Conservation (phyloP, 2,888 invertebrate genomes). For the Drosophila buzzatii region DNA sequence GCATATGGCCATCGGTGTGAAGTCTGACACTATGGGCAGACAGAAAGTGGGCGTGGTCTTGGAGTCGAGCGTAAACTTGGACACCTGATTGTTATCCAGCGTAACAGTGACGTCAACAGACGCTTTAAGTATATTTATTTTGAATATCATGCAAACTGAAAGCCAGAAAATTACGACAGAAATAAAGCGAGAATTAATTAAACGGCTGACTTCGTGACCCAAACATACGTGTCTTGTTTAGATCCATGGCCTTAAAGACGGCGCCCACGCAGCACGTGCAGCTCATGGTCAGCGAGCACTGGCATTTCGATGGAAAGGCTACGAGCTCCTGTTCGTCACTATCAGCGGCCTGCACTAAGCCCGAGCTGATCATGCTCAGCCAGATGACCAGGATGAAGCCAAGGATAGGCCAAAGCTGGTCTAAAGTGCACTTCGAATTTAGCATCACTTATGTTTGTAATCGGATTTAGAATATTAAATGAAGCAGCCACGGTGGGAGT, state of each 20-base stretch:
- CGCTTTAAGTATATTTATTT: conserved; percentile 35
- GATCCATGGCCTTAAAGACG: conserved; percentile 35
- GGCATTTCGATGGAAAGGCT: conserved; percentile 45
- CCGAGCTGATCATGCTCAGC: neutral
- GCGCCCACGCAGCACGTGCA: conserved; percentile 64
- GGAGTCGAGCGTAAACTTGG: conserved; percentile 46
- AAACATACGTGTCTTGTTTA: conserved; percentile 51
- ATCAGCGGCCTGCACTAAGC: neutral
- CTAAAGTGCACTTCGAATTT: neutral
- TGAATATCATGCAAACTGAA: conserved; percentile 56
- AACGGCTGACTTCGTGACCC: neutral
- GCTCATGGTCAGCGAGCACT: conserved; percentile 45
- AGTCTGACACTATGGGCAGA: conserved; percentile 53
- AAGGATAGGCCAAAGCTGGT: conserved; percentile 9
- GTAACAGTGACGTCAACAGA: conserved; percentile 51
- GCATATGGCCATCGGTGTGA: conserved; percentile 56
- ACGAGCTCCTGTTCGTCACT: conserved; percentile 23
- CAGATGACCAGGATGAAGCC: conserved; percentile 10
- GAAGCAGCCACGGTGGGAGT: neutral
- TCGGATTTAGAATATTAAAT: neutral
- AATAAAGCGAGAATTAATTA: neutral
- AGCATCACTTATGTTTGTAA: conserved; percentile 13
- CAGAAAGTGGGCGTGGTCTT: conserved; percentile 62
- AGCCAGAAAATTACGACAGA: neutral
- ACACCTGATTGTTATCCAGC: conserved; percentile 50